Conservation (phyloP, 2,797 vertebrate genomes). For the Propithecus perrieri region DNA sequence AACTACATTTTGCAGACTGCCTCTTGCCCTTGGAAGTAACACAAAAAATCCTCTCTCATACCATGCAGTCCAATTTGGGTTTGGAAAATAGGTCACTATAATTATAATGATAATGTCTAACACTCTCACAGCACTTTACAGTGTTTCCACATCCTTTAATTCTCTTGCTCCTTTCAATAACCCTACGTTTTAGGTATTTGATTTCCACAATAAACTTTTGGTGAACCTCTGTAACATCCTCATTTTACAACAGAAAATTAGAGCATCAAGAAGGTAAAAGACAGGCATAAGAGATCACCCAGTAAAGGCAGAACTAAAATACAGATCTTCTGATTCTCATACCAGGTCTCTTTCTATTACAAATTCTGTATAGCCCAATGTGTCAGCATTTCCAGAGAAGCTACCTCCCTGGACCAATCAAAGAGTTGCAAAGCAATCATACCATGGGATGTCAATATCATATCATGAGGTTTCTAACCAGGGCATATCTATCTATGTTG, state of each 20-base stretch:
- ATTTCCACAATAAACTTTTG: conserved; percentile 62
- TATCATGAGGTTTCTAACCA: not conserved
- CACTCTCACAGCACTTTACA: conserved; percentile 49
- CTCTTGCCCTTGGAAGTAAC: conserved; percentile 74
- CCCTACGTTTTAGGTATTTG: not conserved
- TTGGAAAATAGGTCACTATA: conserved; percentile 79
- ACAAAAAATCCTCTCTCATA: conserved; percentile 78
- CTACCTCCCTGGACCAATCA: not conserved
- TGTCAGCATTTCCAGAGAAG: not conserved
- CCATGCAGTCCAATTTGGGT: conserved; percentile 75
- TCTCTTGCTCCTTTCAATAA: conserved; percentile 40
- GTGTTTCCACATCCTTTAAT: conserved; percentile 47
- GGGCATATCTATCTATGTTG: not conserved
- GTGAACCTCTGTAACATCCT: conserved; percentile 39
- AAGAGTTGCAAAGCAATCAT: not conserved
- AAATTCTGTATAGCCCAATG: not conserved
- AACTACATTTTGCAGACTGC: conserved; percentile 68
- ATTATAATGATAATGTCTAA: conserved; percentile 75
- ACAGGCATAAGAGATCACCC: not conserved
- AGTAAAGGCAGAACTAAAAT: conserved; percentile 26
- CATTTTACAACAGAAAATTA: conserved; percentile 38
- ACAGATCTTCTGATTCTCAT: not conserved
- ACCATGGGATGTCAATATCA: not conserved
- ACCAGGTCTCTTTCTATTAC: not conserved
- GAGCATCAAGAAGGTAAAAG: conserved; percentile 34